Conservation (phyloP, 1,140 invertebrate genomes). For the Octopus bimaculoides region DNA sequence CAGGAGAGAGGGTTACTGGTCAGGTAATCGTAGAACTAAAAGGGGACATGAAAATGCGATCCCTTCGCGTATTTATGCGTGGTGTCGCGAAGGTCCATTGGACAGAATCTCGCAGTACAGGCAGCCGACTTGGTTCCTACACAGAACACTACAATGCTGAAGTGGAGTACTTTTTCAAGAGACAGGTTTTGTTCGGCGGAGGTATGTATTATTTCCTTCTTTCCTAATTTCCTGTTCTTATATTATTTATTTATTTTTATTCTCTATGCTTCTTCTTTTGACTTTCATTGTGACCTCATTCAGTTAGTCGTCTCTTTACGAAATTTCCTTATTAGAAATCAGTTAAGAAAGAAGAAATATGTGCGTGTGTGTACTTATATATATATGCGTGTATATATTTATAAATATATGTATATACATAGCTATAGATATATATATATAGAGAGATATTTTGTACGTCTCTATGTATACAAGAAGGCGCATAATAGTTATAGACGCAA, state of each 20-base stretch:
- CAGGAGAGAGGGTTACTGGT: slow-evolving; percentile 57
- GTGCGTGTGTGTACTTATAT: too few relatives aligned
- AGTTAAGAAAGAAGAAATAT: too few relatives aligned
- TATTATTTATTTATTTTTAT: neutral
- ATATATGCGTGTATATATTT: too few relatives aligned
- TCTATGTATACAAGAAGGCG: too few relatives aligned
- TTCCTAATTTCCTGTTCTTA: neutral
- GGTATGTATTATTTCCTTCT: slow-evolving; percentile 38
- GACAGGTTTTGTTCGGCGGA: slow-evolving; percentile 59
- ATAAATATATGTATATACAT: too few relatives aligned
- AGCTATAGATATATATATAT: too few relatives aligned
- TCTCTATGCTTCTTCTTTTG: neutral
- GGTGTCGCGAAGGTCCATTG: slow-evolving; percentile 61
- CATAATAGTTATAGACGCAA: too few relatives aligned
- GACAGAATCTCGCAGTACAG: slow-evolving; percentile 60
- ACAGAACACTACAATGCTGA: slow-evolving; percentile 62
- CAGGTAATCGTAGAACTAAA: slow-evolving; percentile 59
- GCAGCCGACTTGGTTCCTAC: slow-evolving; percentile 59
- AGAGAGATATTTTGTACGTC: too few relatives aligned
- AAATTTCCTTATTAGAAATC: too few relatives aligned
- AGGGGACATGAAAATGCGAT: slow-evolving; percentile 59
- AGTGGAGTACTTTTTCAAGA: slow-evolving; percentile 60
- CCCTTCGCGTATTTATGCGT: slow-evolving; percentile 58
- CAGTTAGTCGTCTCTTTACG: too few relatives aligned
- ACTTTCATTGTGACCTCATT: too few relatives aligned